Percentiles rank a stretch among this genome's conserved stretches.
Evolutionary conservation across 2,797 vertebrate genomes (phyloP).

Genomic region (Sciaenops ocellatus): DNA sequence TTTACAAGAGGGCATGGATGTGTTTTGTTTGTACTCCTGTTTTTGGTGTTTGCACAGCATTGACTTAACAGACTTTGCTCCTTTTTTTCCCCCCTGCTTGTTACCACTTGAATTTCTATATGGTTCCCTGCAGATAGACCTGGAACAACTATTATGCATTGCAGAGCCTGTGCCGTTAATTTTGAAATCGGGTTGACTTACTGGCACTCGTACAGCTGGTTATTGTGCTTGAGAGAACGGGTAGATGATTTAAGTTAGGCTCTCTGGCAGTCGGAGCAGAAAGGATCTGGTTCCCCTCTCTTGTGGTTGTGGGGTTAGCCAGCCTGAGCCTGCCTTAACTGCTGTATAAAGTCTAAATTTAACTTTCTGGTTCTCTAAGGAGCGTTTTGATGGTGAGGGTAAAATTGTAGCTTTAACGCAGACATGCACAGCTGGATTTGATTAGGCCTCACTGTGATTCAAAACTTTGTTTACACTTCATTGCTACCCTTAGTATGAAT

Average conservation of each 20-base stretch:
- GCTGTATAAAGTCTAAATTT: slow-evolving; percentile 81
- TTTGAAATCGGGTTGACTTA: slow-evolving; percentile 25
- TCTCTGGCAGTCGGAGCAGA: slow-evolving; percentile 54
- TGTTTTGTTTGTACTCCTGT: background rate
- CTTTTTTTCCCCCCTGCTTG: slow-evolving; percentile 27
- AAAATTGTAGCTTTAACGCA: slow-evolving; percentile 72
- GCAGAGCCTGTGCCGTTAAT: slow-evolving; percentile 2
- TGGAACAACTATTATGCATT: background rate
- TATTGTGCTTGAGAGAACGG: slow-evolving; percentile 41
- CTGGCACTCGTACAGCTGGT: slow-evolving; percentile 21
- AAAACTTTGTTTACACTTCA: slow-evolving; percentile 68
- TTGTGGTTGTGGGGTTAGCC: slow-evolving; percentile 73
- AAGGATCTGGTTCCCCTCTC: slow-evolving; percentile 66
- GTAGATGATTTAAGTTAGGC: slow-evolving; percentile 47
- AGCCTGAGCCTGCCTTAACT: slow-evolving; percentile 59
- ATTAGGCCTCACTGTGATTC: slow-evolving; percentile 66
- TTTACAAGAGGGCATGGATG: slow-evolving; percentile 42
- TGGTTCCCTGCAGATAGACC: background rate
- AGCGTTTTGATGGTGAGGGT: slow-evolving; percentile 71
- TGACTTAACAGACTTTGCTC: slow-evolving; percentile 66
- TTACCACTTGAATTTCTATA: slow-evolving; percentile 11
- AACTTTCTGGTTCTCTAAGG: slow-evolving; percentile 62
- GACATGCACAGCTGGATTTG: slow-evolving; percentile 73
- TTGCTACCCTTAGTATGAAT: slow-evolving; percentile 56
- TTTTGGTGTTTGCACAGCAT: slow-evolving; percentile 52